Base-by-base conservation (phyloP, 2,888 invertebrate genomes). In the Micropterix aruncella region DNA sequence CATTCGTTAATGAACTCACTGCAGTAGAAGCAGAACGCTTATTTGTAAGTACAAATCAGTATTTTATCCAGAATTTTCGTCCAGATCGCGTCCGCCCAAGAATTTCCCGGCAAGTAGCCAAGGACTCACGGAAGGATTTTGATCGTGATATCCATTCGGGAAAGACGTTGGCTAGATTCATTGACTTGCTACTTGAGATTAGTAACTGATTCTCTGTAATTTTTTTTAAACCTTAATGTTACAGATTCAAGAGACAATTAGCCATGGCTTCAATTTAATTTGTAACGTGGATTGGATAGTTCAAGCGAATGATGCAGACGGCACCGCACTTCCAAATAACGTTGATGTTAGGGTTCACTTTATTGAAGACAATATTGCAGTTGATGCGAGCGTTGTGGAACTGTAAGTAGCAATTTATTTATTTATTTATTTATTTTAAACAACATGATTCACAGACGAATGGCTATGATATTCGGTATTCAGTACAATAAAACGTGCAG, bases 221-320 rank as follows among this genome's bases (percentile, higher is more conserved):
- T 37, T 15, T 40, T 18, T 37, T 36, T 42, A 37, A 41, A 17
- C 19, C 36, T 18, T 37, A 43, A 39, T 43, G 46, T 56, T 55
- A 3, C 56, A 80, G 79, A 67, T 80, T 42, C 67, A 66, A 16
- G 53, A 64, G 15, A 68, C 73, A 5, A 73, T 81, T 51, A 59
- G 66, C 17, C 51, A 58, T 2, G 63, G 63, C 2, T 74, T 77
- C 57, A 54, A 54, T 18, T 73, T 74, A 62, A 63, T 61, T 37
- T 80, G 79, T 56, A 74, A 75, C 57, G 69, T 77, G 47, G 79
- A 79, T 58, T 66, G 70, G 45, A 66, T 75, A 44, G 55, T 65
- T 39, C 63, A 62, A 1, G 61, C 61, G 19, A 59, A 54, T 12
- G 60, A 67, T 54, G 48, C 48, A 17, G 52, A 51, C 42, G 72